Percentiles rank a stretch among this genome's conserved stretches.
These are phyloP conservation scores for Bombus ignitus DNA, from an alignment of 1,140 invertebrate species.

Conservation along the genomic window DNA sequence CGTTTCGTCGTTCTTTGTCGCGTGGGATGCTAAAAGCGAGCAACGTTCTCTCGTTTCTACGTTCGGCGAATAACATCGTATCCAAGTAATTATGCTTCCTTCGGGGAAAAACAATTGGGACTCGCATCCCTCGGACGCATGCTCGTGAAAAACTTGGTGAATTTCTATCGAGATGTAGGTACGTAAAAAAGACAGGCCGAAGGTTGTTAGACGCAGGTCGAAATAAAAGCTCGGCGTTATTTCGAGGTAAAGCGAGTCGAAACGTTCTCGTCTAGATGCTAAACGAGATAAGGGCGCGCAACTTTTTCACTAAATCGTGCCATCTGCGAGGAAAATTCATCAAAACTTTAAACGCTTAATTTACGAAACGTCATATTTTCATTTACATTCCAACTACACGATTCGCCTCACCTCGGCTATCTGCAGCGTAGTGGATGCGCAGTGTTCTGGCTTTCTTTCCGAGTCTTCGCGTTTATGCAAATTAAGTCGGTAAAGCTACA, in stretches of 20 bases:
- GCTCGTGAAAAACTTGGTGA: too few species aligned
- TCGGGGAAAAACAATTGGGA: too few species aligned
- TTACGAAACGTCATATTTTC: slow-evolving; percentile 36
- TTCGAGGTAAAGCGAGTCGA: background rate
- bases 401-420: background rate
- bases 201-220: background rate
- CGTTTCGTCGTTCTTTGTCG: too few species aligned
- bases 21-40: too few species aligned
- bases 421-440: background rate
- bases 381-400: slow-evolving; percentile 15
- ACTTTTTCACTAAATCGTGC: slow-evolving; percentile 16
- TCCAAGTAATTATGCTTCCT: too few species aligned
- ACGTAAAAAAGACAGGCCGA: background rate
- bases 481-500: slow-evolving; percentile 15
- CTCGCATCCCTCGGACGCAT: too few species aligned
- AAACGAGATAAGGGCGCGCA: background rate
- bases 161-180: too few species aligned
- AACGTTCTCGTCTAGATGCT: background rate
- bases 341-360: slow-evolving; percentile 34
- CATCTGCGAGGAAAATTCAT: slow-evolving; percentile 25
- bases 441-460: slow-evolving; percentile 6
- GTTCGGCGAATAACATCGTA: too few species aligned
- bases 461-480: slow-evolving; percentile 30
- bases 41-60: too few species aligned
- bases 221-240: background rate